Evolutionary conservation across 2,797 vertebrate genomes (phyloP).

Genomic region (Diglossa cyanea): DNA sequence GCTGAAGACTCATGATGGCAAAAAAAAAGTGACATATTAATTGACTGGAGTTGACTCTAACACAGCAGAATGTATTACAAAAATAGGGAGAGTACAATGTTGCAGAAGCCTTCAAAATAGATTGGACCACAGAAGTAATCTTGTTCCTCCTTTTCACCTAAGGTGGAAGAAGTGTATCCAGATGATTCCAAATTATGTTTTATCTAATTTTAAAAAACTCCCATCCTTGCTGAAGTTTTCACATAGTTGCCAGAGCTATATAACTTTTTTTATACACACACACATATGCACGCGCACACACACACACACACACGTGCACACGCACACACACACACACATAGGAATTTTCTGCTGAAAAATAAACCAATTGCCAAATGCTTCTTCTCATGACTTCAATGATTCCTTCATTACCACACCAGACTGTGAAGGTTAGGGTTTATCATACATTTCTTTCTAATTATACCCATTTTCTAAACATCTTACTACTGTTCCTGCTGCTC

Average conservation of each 20-base stretch:
- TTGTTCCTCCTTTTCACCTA: not conserved
- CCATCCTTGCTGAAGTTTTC: not conserved
- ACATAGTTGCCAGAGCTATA: not conserved
- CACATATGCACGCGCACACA: too few relatives aligned
- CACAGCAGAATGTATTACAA: not conserved
- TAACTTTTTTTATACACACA: not conserved
- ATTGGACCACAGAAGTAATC: not conserved
- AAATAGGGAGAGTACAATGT: not conserved
- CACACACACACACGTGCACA: too few relatives aligned
- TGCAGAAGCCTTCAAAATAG: not conserved
- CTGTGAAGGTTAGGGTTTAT: not conserved
- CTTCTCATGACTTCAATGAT: not conserved
- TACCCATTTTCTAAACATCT: not conserved
- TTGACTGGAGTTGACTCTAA: not conserved
- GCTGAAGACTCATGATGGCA: not conserved
- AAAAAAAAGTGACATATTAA: not conserved
- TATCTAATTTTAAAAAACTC: not conserved
- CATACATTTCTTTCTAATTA: not conserved
- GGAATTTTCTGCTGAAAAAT: not conserved
- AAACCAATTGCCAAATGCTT: not conserved
- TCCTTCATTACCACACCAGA: not conserved
- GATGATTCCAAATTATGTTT: not conserved
- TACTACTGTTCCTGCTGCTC: not conserved
- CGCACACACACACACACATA: rapidly evolving
- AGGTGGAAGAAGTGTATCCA: not conserved